Base-by-base conservation (phyloP, 2,888 invertebrate species). In the Charanyca ferruginea region DNA sequence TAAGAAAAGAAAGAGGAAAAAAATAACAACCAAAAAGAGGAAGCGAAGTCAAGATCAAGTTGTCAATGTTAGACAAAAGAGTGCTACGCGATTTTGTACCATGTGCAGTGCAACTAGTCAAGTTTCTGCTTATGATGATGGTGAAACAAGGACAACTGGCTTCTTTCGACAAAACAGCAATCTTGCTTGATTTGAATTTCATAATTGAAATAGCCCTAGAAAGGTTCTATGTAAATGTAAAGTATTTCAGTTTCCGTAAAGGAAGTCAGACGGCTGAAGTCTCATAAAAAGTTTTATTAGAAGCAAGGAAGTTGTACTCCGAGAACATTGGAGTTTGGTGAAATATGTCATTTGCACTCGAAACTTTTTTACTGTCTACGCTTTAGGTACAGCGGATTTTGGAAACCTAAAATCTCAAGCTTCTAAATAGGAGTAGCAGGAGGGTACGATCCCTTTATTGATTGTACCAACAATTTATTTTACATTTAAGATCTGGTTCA, bases 321-420 rank as follows among this genome's bases (percentile, higher is more conserved):
- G 6, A 25, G 23, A 55, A 54, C 60, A 58, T 58, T 38, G 59
- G 22, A 73, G 53, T 65, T 68, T 66, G 63, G 23, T 52, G 55
- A 62, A 80, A 81, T 78, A 78, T 55, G 69, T 69, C 69, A 65
- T 78, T 69, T 69, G 73, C 73, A 60, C 53, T 73, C 58, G 35
- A 62, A 77, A 78, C 64, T 81, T 79, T 80, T 77, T 79, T 80
- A 79, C 58, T 73, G 35, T 55, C 59, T 18, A 9, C 48, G 32
- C 47, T 77, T 61, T 66, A 75, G 41, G 35, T 70, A 58, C 60
- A 45, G 25, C 11, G 61, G 61, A 13, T 71, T 42, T 45, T 59
- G 22, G 25, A 49, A 44, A 55, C 41, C 51, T 63, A 58, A 73
- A 28, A 61, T 55, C 66, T 64, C 42, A 55, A 62, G 76, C 51